These are phyloP conservation scores for Simalia tracyae DNA, from an alignment of 2,797 vertebrate species.

Conservation along the genomic window DNA sequence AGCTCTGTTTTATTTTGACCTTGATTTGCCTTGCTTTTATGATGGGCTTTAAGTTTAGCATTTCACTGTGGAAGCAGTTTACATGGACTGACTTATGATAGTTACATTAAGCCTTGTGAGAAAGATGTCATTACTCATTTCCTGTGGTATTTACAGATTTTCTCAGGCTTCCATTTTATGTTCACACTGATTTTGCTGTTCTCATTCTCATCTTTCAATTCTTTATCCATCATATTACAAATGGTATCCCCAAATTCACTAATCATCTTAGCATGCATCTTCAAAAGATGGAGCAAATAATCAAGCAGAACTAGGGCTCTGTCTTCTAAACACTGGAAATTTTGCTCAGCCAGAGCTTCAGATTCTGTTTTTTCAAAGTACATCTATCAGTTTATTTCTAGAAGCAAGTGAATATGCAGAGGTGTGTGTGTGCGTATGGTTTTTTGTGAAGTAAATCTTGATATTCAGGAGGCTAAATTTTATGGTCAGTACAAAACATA, in stretches of 20 bases:
- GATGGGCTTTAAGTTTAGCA: neutral
- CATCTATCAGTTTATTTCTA: neutral
- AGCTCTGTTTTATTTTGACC: neutral
- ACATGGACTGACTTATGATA: neutral
- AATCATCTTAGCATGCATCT: neutral
- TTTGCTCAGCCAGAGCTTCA: neutral
- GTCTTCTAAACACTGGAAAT: neutral
- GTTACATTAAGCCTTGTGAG: neutral
- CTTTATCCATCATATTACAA: neutral
- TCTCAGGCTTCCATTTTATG: neutral
- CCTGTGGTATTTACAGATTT: neutral
- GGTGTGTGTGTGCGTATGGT: neutral
- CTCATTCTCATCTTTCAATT: neutral
- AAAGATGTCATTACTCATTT: neutral
- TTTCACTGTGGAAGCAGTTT: neutral
- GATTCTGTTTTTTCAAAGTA: neutral
- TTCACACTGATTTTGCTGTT: neutral
- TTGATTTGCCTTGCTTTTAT: neutral
- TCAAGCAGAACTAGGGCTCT: neutral
- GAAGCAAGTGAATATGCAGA: neutral
- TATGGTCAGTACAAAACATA: neutral
- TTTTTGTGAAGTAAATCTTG: neutral
- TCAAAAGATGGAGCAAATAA: neutral
- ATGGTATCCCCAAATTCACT: neutral
- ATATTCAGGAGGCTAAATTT: neutral